A percentile compares a stretch with the other conserved stretches of the same genome.
phyloP scores from a whole-genome alignment of 2,797 vertebrate genomes.

The Gallinago solitaria region DNA sequence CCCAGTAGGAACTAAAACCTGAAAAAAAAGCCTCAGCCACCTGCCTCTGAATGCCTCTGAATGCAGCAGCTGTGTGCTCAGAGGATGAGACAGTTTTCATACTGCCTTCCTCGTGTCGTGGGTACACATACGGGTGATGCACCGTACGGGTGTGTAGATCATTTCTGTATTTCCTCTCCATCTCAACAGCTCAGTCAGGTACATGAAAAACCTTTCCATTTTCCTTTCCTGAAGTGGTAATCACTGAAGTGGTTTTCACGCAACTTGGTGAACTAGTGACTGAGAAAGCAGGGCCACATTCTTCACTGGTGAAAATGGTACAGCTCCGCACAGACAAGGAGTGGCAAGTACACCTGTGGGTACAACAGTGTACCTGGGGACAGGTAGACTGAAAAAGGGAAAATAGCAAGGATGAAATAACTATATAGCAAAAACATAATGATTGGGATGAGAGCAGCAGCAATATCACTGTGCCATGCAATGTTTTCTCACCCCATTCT shows the following conservation, averaged over 20 bases:
- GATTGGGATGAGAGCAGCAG: background rate
- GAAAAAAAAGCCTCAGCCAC: constrained; percentile 28
- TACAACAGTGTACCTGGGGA: background rate
- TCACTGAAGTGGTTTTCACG: background rate
- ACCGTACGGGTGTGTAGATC: background rate
- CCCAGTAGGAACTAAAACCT: constrained; percentile 30
- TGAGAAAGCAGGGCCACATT: background rate
- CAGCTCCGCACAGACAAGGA: background rate
- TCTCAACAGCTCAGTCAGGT: background rate
- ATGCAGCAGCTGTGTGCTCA: constrained; percentile 38
- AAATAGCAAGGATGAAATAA: background rate
- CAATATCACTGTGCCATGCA: fast-evolving
- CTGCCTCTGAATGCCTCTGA: constrained; percentile 46
- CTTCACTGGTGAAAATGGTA: background rate
- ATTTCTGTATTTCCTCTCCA: background rate
- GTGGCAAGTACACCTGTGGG: background rate
- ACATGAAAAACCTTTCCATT: background rate
- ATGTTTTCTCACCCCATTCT: background rate
- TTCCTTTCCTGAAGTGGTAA: background rate
- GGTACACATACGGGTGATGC: background rate
- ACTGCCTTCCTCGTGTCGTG: background rate
- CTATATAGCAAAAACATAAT: background rate
- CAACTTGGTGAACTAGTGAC: background rate
- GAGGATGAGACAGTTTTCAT: background rate
- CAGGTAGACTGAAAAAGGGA: background rate